phyloP scores from a whole-genome alignment of 2,888 invertebrate genomes.

The Polyommatus icarus region DNA sequence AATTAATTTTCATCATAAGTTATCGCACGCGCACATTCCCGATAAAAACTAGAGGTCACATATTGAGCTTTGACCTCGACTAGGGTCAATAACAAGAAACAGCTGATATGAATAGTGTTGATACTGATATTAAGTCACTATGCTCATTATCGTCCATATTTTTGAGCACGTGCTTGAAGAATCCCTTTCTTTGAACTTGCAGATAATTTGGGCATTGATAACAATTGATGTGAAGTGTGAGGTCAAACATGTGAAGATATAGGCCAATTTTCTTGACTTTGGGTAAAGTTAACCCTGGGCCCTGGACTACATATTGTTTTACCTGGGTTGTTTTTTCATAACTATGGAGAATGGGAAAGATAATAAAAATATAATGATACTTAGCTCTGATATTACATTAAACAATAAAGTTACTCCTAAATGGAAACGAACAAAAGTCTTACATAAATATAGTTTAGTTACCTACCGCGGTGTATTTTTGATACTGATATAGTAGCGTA shows the following conservation, averaged over 20 bases:
- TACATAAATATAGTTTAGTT: not conserved
- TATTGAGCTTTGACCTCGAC: slow-evolving; percentile 14
- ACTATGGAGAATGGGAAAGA: too few species aligned
- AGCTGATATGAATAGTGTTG: slow-evolving; percentile 23
- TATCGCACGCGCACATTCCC: not conserved
- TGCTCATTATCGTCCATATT: slow-evolving; percentile 1
- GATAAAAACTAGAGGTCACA: slow-evolving; percentile 1
- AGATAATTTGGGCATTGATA: not conserved
- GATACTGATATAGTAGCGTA: not conserved
- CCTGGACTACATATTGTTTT: too few species aligned
- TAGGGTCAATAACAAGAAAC: not conserved
- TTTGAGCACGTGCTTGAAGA: not conserved
- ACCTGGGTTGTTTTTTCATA: too few species aligned
- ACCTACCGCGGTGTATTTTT: not conserved
- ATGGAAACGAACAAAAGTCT: not conserved
- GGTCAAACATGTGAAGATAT: too few species aligned
- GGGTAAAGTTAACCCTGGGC: too few species aligned
- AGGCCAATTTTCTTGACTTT: too few species aligned
- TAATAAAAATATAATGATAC: too few species aligned
- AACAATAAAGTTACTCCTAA: too few species aligned
- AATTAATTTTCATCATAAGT: slow-evolving; percentile 24
- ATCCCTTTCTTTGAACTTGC: not conserved
- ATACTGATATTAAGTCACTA: not conserved
- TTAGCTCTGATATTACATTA: too few species aligned
- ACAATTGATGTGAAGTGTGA: not conserved